Percentiles rank a stretch among this genome's conserved stretches.
Evolutionary conservation across 2,113 vertebrate species (phyloP).

Genomic region (Amphiprion ocellaris): DNA sequence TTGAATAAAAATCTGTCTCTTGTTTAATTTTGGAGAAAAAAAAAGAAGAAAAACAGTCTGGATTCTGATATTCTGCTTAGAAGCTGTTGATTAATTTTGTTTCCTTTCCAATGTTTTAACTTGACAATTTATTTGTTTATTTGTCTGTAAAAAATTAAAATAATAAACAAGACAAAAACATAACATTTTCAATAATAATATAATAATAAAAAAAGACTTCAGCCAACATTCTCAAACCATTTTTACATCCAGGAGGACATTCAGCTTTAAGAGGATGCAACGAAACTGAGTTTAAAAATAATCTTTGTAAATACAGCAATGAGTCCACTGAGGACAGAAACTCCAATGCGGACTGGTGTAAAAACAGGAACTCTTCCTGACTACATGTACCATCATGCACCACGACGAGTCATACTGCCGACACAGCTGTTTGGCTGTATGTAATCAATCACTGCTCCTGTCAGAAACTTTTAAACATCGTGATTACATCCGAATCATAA

Average conservation of each 20-base stretch:
- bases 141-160: constrained; percentile 70
- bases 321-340: constrained; percentile 82
- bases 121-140: constrained; percentile 67
- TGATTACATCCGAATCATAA: constrained; percentile 84
- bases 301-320: constrained; percentile 84
- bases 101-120: constrained; percentile 60
- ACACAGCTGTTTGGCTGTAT: constrained; percentile 60
- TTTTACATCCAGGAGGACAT: constrained; percentile 72
- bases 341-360: constrained; percentile 54
- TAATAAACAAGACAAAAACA: constrained; percentile 65
- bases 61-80: constrained; percentile 70
- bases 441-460: constrained; percentile 84
- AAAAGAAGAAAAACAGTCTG: constrained; percentile 59
- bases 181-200: constrained; percentile 71
- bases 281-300: constrained; percentile 76
- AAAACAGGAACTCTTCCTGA: constrained; percentile 67
- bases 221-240: constrained; percentile 65
- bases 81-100: constrained; percentile 66
- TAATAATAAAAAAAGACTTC: constrained; percentile 57
- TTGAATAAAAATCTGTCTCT: constrained; percentile 73
- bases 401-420: constrained; percentile 65
- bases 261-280: constrained; percentile 82
- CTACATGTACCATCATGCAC: constrained; percentile 68
- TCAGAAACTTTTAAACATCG: constrained; percentile 79
- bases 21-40: constrained; percentile 68